phyloP scores from a whole-genome alignment of 2,797 vertebrate species.

The Myotis findleyi region DNA sequence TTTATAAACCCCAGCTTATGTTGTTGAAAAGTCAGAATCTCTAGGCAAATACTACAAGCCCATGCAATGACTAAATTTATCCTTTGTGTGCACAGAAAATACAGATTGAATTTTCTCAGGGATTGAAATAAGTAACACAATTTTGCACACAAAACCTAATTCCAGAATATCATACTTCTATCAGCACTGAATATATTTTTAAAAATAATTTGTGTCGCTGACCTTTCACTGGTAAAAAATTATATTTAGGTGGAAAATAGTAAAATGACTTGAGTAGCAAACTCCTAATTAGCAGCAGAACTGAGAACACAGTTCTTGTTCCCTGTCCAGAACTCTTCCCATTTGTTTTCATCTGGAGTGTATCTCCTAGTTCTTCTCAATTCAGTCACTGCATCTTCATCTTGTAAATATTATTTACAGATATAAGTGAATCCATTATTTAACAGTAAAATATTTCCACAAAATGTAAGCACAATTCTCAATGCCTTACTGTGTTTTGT shows the following conservation, averaged over 20 bases:
- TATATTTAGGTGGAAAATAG: not conserved
- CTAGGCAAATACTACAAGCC: constrained; percentile 24
- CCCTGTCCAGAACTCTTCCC: not conserved
- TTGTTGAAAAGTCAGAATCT: not conserved
- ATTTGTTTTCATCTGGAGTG: not conserved
- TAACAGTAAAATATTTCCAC: not conserved
- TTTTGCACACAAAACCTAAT: not conserved
- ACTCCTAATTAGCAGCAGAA: not conserved
- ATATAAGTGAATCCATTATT: not conserved
- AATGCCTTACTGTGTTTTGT: not conserved
- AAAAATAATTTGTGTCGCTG: not conserved
- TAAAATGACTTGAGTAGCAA: not conserved
- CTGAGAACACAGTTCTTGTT: not conserved
- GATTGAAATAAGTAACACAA: not conserved
- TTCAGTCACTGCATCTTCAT: not conserved
- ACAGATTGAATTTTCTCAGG: not conserved
- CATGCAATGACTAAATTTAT: not conserved
- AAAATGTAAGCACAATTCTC: not conserved
- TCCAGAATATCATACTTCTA: not conserved
- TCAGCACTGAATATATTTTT: not conserved
- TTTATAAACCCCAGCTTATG: not conserved
- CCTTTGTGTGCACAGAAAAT: not conserved
- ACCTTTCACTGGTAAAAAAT: not conserved
- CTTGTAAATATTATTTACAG: constrained; percentile 12
- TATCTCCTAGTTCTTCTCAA: not conserved